Percentiles rank a stretch among this genome's conserved stretches.
Conservation (phyloP, 2,888 invertebrate species). For the Diarsia brunnea region DNA sequence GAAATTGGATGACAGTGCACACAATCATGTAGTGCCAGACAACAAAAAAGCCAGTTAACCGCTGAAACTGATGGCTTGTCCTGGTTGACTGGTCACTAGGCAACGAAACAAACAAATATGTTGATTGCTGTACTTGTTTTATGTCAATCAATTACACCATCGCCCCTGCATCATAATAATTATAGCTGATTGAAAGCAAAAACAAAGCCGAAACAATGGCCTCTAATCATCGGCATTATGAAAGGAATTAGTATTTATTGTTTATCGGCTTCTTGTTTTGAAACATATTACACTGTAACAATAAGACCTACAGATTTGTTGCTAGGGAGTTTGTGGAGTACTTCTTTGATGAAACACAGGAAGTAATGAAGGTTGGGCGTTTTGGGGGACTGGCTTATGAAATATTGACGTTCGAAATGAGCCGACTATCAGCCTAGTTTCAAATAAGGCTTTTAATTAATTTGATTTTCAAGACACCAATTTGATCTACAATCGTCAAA, state of each 20-base stretch:
- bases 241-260: conserved; percentile 43
- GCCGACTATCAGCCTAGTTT: neutral
- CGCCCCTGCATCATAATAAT: neutral
- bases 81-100: conserved; percentile 6
- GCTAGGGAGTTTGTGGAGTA: neutral
- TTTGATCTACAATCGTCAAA: neutral
- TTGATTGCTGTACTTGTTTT: conserved; percentile 2
- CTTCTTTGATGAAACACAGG: neutral
- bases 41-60: neutral
- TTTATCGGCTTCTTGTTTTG: conserved; percentile 32
- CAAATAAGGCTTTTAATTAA: neutral
- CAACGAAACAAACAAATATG: conserved; percentile 7
- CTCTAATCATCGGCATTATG: conserved; percentile 39
- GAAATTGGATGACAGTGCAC: conserved; percentile 11
- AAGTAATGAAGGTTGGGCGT: neutral
- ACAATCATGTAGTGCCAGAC: neutral
- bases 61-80: conserved; percentile 11
- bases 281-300: conserved; percentile 16
- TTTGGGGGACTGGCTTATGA: neutral
- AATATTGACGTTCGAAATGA: neutral
- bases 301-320: neutral
- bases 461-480: neutral
- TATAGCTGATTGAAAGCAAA: neutral
- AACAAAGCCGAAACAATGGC: conserved; percentile 36
- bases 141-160: neutral